Base-by-base conservation (phyloP, 1,140 invertebrate species). In the Latrodectus geometricus region DNA sequence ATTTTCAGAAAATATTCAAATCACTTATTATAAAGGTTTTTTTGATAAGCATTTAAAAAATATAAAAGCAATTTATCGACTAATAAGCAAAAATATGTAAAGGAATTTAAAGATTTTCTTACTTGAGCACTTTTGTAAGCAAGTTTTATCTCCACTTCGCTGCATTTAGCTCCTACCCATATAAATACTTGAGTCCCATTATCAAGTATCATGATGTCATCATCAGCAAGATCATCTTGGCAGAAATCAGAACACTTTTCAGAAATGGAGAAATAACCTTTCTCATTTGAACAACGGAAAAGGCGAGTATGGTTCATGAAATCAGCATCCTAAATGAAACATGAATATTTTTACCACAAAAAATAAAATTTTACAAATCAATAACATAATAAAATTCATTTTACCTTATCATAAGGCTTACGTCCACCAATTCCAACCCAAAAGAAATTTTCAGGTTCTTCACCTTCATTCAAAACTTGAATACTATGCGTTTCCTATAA, bases 241-340 rank as follows among this genome's bases (percentile, higher is more conserved):
- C 98, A 99, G 92, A 99, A 99, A 92, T 99, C 99, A 0, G 97
- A 97, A 92, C 98, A 99, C 91, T 99, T 99, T 92, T 99, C 99
- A 35, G 98, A 99, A 9, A 99, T 97, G 8, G 96, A 97, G 90
- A 99, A 99, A 91, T 99, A 99, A 35, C 99, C 99, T 91, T 99
- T 99, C 90, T 99, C 98, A 92, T 99, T 99, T 11, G 98, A 99
- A 92, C 99, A 99, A 48, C 98, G 94, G 92, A 99, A 99, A 11
- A 99, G 92, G 87, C 99, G 93, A 4, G 97, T 97, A 91, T 96
- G 96, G 89, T 97, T 94, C 95, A 99, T 98, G 90, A 96, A 99
- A 77, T 96, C 95, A 0, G 97, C 97, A 91, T 97, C 94, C 75
- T 93, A 89, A 5, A 11, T 66, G 49, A 79, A 49, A 68, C 14